phyloP scores from a whole-genome alignment of 2,888 invertebrate species.

The Acleris holmiana region DNA sequence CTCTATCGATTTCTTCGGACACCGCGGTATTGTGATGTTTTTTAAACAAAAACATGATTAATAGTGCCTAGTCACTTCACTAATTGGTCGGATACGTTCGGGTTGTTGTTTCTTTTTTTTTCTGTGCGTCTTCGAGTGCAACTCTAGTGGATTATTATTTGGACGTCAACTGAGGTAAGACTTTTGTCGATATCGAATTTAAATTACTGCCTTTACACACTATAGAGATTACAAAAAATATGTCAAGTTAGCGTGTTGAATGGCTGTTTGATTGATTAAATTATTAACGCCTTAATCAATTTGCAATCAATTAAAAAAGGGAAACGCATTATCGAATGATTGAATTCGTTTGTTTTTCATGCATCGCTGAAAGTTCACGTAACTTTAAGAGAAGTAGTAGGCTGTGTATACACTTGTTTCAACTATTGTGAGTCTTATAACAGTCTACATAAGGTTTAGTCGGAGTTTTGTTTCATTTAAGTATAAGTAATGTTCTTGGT shows the following conservation, averaged over 20 bases:
- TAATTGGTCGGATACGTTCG: constrained; percentile 44
- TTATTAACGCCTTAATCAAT: background rate
- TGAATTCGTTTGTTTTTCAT: constrained; percentile 27
- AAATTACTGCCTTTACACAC: constrained; percentile 1
- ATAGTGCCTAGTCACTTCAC: constrained; percentile 51
- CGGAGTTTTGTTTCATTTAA: too few species aligned
- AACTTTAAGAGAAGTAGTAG: constrained; percentile 4
- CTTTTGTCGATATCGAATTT: constrained; percentile 25
- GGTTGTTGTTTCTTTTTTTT: constrained; percentile 56
- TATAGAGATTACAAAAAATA: background rate
- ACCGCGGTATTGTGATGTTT: constrained; percentile 41
- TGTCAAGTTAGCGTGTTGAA: background rate
- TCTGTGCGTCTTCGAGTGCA: constrained; percentile 45
- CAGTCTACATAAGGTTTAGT: background rate
- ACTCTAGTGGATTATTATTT: constrained; percentile 41
- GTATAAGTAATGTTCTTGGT: too few species aligned
- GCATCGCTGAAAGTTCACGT: constrained; percentile 27
- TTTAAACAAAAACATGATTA: constrained; percentile 51
- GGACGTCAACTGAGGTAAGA: constrained; percentile 55
- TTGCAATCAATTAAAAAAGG: background rate
- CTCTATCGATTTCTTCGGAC: constrained; percentile 59
- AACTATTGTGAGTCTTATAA: constrained; percentile 9
- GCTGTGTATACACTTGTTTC: background rate
- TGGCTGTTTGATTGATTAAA: background rate
- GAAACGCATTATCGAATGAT: background rate